phyloP scores from a whole-genome alignment of 2,888 invertebrate species.

The Dinocampus coccinellae region DNA sequence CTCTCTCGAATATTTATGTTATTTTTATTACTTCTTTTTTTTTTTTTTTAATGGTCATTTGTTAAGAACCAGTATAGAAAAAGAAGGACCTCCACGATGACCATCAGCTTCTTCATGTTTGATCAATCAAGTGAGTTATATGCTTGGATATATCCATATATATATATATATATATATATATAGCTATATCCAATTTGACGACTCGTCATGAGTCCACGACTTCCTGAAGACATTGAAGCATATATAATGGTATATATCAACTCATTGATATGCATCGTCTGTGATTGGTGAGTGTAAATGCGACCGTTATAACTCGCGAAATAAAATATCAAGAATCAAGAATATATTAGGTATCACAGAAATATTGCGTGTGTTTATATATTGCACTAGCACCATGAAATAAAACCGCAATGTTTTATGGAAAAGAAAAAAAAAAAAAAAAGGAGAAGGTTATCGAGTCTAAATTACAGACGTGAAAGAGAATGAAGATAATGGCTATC shows the following conservation, averaged over 20 bases:
- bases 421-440: too few relatives aligned
- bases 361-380: slow-evolving; percentile 37
- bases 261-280: slow-evolving; percentile 14
- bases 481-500: slow-evolving; percentile 38
- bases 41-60: background rate
- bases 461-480: slow-evolving; percentile 48
- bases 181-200: background rate
- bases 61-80: background rate
- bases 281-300: slow-evolving; percentile 10
- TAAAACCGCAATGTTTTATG: slow-evolving; percentile 40
- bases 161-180: background rate
- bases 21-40: background rate
- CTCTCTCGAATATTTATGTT: background rate
- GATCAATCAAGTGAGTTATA: slow-evolving; percentile 1
- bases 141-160: background rate
- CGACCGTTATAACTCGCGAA: slow-evolving; percentile 30
- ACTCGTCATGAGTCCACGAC: slow-evolving; percentile 8
- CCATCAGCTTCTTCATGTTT: background rate
- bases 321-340: slow-evolving; percentile 24
- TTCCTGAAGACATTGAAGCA: background rate
- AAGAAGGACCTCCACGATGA: background rate
- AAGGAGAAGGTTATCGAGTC: slow-evolving; percentile 49
- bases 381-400: slow-evolving; percentile 31
- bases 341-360: slow-evolving; percentile 30
- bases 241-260: background rate